Evolutionary conservation across 1,140 invertebrate genomes (phyloP).

Genomic region (Ostrea denselamellosa): DNA sequence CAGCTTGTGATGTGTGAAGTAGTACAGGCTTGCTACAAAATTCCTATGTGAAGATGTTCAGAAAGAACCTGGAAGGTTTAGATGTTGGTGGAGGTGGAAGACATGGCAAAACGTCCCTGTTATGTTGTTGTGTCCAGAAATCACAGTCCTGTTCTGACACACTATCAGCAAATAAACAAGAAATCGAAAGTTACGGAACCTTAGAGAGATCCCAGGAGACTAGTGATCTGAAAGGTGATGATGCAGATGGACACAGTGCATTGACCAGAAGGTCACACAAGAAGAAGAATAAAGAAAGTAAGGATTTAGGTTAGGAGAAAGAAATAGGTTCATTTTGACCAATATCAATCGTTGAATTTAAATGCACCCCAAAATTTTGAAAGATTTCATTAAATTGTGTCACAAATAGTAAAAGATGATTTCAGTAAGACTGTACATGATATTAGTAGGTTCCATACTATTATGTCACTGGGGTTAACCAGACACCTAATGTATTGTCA

Average conservation of each 20-base stretch:
- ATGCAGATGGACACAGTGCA: not conserved
- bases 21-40: not conserved
- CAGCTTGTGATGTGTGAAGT: not conserved
- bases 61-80: not conserved
- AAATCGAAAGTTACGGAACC: not conserved
- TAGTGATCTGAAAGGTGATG: not conserved
- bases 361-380: no score
- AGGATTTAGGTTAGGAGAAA: not conserved
- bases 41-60: not conserved
- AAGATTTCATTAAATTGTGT: no score
- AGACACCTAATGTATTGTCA: no score
- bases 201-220: not conserved
- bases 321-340: no score
- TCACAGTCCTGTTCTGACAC: not conserved
- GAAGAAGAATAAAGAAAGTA: not conserved
- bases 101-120: not conserved
- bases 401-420: no score
- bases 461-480: no score
- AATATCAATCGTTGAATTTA: no score
- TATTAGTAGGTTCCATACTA: no score
- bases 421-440: no score
- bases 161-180: not conserved
- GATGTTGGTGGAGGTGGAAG: not conserved
- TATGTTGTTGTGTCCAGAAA: conserved; percentile 26
- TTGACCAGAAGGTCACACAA: not conserved